phyloP scores from a whole-genome alignment of 2,888 invertebrate genomes.

The Chalcosyrphus nemorum region DNA sequence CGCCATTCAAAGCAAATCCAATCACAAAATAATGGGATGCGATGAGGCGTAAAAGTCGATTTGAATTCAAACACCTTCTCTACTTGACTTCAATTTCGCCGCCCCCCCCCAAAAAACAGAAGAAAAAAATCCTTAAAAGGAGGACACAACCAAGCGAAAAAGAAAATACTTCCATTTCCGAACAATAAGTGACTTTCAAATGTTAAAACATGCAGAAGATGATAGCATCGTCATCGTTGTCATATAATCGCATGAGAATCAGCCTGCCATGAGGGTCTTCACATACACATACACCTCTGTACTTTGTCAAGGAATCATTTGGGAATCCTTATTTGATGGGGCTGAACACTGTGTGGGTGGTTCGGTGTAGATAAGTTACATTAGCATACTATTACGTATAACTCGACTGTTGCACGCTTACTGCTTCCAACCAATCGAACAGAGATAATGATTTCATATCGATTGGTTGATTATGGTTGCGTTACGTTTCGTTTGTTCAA shows the following conservation, averaged over 20 bases:
- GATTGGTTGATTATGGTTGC: conserved; percentile 49
- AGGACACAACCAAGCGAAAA: neutral
- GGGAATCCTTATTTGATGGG: conserved; percentile 15
- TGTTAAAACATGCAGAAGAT: conserved; percentile 69
- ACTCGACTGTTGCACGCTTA: conserved; percentile 47
- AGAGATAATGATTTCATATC: conserved; percentile 56
- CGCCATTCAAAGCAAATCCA: conserved; percentile 65
- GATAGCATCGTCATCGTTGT: conserved; percentile 58
- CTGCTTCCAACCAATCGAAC: conserved; percentile 37
- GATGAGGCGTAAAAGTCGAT: conserved; percentile 74
- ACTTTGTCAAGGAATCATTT: conserved; percentile 26
- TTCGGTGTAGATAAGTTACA: conserved; percentile 40
- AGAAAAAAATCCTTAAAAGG: neutral
- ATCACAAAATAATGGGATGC: conserved; percentile 72
- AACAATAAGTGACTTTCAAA: conserved; percentile 59
- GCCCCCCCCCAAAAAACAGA: too few species aligned
- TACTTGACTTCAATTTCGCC: conserved; percentile 54
- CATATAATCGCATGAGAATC: conserved; percentile 63
- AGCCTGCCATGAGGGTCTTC: neutral
- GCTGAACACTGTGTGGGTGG: conserved; percentile 8
- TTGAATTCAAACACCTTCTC: conserved; percentile 72
- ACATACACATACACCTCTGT: neutral
- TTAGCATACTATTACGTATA: conserved; percentile 21
- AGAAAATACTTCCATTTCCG: conserved; percentile 28
- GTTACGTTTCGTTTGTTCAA: conserved; percentile 23